Conservation (phyloP, 1,140 invertebrate genomes). For the Papilio xuthus region DNA sequence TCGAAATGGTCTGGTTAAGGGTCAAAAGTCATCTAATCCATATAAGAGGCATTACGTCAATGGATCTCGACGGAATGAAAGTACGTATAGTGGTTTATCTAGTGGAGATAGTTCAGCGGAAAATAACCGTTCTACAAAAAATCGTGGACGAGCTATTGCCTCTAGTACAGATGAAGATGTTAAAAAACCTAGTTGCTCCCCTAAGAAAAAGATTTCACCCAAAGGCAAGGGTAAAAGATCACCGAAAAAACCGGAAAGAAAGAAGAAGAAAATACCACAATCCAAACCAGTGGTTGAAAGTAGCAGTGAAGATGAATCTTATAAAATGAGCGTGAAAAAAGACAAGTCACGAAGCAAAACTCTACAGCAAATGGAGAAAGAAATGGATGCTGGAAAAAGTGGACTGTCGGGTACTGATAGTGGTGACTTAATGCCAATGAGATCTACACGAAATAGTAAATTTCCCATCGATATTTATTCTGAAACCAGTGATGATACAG, state of each 20-base stretch:
- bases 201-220: slow-evolving; percentile 77
- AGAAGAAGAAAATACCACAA: slow-evolving; percentile 73
- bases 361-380: slow-evolving; percentile 87
- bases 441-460: slow-evolving; percentile 76
- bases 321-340: slow-evolving; percentile 78
- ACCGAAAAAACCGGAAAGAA: slow-evolving; percentile 71
- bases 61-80: slow-evolving; percentile 85
- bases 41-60: slow-evolving; percentile 90
- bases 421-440: slow-evolving; percentile 87
- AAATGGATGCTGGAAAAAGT: slow-evolving; percentile 81
- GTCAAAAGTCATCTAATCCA: slow-evolving; percentile 83
- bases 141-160: slow-evolving; percentile 71
- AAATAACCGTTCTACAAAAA: slow-evolving; percentile 70
- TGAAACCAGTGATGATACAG: slow-evolving; percentile 84
- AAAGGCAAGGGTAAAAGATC: slow-evolving; percentile 71
- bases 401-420: slow-evolving; percentile 86
- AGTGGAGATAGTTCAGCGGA: slow-evolving; percentile 83
- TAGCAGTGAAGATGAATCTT: slow-evolving; percentile 83
- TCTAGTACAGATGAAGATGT: slow-evolving; percentile 80
- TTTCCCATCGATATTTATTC: slow-evolving; percentile 87
- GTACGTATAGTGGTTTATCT: slow-evolving; percentile 86
- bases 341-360: slow-evolving; percentile 82
- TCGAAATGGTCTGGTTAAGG: slow-evolving; percentile 86
- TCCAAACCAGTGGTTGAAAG: slow-evolving; percentile 80
- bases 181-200: slow-evolving; percentile 63